Base-by-base conservation (phyloP, 2,888 invertebrate species). In the Agrotis clavis region DNA sequence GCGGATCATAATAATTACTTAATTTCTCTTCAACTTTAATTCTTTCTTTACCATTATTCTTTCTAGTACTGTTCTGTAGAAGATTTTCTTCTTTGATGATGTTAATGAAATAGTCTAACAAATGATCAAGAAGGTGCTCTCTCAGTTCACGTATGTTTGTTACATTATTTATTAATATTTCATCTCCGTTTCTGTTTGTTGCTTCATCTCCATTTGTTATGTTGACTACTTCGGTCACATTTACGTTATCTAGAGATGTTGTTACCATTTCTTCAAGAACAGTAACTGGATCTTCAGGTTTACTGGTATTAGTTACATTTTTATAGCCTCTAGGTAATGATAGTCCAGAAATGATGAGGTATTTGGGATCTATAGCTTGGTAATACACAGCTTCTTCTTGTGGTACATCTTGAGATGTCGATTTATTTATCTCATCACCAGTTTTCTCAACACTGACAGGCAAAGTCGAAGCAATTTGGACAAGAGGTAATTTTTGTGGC, bases 81-180 rank as follows among this genome's bases (percentile, higher is more conserved):
- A 45, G 14, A 2, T 74, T 53, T 48, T 82, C 85, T 35, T 82
- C 73, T 64, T 79, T 76, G 2, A 83, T 74, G 1, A 85, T 82
- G 35, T 83, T 85, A 11, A 85, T 2, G 16, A 83, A 83, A 57
- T 83, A 83, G 61, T 79, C 79, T 50, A 83, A 53, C 0, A 83
- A 48, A 67, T 83, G 85, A 6, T 85, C 74, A 0, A 83, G 73
- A 9, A 83, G n/a, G 0, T 82, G 67, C 48, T 71, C 61, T 57
- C 85, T 74, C 6, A 83, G 21, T 61, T 82, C 71, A 0, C 83
- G 63, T 4, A 83, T 71, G 21, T 83, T 83, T 0, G 59, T 48
- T 11, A 75, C 47, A 5, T 74, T 3, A 35, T 50, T 30, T 4
- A 11, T 11, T 4, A 7, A 25, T 25, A 19, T 14, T 56, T 25